A percentile compares a stretch with the other conserved stretches of the same genome.
Conservation (phyloP, 2,888 invertebrate species). For the Leucophenga montana region DNA sequence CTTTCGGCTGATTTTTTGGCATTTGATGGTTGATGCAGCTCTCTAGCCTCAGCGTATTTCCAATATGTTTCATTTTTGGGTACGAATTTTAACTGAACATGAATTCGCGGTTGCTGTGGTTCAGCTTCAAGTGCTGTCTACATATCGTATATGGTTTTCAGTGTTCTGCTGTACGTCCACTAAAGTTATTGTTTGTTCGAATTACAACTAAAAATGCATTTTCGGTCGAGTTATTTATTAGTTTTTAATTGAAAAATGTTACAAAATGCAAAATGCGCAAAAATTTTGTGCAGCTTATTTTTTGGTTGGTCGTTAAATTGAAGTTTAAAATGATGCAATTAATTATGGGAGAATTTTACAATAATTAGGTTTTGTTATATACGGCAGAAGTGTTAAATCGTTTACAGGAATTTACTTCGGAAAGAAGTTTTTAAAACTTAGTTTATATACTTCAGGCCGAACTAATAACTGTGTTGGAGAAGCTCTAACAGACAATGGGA, state of each 20-base stretch:
- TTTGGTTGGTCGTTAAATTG: no score
- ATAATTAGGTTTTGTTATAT: no score
- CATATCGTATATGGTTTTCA: no score
- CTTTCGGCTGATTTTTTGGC: neutral
- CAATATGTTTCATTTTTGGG: neutral
- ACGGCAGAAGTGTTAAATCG: no score
- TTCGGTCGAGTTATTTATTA: conserved; percentile 48
- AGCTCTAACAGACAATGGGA: no score
- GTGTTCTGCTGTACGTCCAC: no score
- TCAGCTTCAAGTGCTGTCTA: neutral
- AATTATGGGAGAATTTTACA: no score
- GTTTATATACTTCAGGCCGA: no score
- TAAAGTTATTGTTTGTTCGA: neutral
- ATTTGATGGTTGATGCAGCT: neutral
- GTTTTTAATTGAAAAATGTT: conserved; percentile 52
- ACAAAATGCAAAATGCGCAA: neutral
- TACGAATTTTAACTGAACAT: neutral
- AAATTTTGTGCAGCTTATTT: neutral
- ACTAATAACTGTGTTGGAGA: no score
- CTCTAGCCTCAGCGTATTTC: neutral
- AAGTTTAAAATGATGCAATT: no score
- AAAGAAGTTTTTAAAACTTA: no score
- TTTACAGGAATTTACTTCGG: no score
- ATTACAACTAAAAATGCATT: neutral
- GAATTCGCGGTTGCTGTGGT: neutral